A percentile compares a stretch with the other conserved stretches of the same genome.
These are phyloP conservation scores for Alcis repandata DNA, from an alignment of 2,888 invertebrate genomes.

Conservation along the genomic window DNA sequence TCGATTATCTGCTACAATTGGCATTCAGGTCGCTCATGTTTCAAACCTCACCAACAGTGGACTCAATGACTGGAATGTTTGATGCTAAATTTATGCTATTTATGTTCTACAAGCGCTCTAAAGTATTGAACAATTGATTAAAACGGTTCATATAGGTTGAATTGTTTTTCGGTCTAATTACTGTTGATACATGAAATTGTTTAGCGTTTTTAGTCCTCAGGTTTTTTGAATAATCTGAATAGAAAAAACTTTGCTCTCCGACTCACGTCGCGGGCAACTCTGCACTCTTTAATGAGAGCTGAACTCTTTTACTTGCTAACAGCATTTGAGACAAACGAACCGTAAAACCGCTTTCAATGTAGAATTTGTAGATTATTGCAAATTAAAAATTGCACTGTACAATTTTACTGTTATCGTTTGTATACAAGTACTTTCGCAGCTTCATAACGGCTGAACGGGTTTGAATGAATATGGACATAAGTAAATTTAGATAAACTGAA, in stretches of 20 bases:
- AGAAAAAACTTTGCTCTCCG: conserved; percentile 23
- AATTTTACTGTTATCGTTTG: not conserved
- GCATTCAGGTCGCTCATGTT: conserved; percentile 43
- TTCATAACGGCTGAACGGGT: no score
- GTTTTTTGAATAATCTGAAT: conserved; percentile 29
- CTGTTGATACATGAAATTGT: conserved; percentile 1
- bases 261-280: conserved; percentile 24
- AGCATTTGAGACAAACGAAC: conserved; percentile 32
- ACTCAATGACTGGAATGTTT: conserved; percentile 25
- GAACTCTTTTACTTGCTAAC: conserved; percentile 33
- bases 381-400: not conserved
- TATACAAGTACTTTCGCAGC: not conserved
- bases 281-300: conserved; percentile 31
- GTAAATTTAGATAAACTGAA: no score
- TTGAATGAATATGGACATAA: no score
- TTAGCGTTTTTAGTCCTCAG: conserved; percentile 6
- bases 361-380: conserved; percentile 33
- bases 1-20: conserved; percentile 38
- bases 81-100: conserved; percentile 1
- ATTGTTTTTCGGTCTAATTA: not conserved
- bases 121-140: not conserved
- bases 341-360: conserved; percentile 29
- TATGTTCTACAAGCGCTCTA: not conserved
- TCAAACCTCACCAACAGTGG: conserved; percentile 28
- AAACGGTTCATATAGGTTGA: not conserved